These are phyloP conservation scores for Epizoanthus ramosus DNA, from an alignment of 92 coral and sea anemone species.

Conservation along the genomic window DNA sequence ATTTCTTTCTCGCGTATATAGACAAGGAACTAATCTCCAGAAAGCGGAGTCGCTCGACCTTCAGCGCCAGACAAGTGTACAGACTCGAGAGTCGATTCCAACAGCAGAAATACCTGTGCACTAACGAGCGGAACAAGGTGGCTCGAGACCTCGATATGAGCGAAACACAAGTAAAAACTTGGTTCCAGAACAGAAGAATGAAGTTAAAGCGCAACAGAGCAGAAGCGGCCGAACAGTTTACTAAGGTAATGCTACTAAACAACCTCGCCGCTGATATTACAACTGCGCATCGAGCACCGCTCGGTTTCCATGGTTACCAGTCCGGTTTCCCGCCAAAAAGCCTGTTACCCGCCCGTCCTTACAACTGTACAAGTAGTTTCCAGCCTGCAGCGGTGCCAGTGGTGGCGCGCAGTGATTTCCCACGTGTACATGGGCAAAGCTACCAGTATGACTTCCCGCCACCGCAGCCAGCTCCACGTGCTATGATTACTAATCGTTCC, in stretches of 20 bases:
- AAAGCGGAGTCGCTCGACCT: background rate
- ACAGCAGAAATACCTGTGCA: slow-evolving; percentile 2
- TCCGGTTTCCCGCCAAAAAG: background rate
- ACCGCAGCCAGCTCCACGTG: background rate
- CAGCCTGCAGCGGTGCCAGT: background rate
- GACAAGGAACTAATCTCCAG: background rate
- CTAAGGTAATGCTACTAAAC: background rate
- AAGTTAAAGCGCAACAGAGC: slow-evolving; percentile 3
- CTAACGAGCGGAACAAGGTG: background rate
- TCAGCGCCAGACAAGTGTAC: background rate
- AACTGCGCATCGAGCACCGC: background rate
- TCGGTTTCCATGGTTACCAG: background rate
- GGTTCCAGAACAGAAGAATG: slow-evolving; percentile 21
- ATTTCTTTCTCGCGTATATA: no score
- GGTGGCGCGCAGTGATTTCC: background rate
- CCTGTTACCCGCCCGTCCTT: background rate
- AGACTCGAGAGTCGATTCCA: background rate
- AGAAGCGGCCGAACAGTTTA: slow-evolving; percentile 7
- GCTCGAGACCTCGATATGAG: background rate
- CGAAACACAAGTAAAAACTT: slow-evolving; percentile 10
- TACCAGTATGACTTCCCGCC: background rate
- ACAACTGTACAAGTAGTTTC: background rate
- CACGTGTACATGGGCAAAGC: background rate
- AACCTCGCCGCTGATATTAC: background rate
- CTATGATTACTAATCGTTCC: background rate